Evolutionary conservation across 1,140 invertebrate species (phyloP).

Genomic region (Drosophila cardini): DNA sequence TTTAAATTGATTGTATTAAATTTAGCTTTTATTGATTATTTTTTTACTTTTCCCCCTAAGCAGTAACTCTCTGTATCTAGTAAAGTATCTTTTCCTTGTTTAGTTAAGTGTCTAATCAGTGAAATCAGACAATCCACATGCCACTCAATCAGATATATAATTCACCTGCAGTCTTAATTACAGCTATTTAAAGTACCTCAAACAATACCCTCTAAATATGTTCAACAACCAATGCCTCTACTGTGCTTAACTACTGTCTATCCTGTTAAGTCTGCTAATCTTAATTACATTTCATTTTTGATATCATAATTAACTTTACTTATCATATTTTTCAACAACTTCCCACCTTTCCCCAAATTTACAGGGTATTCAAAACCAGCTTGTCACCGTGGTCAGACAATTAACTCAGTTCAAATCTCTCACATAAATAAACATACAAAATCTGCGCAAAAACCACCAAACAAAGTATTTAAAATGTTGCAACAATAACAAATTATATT

Average conservation of each 20-base stretch:
- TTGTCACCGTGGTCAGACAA: constrained; percentile 33
- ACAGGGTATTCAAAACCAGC: constrained; percentile 1
- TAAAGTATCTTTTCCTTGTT: background rate
- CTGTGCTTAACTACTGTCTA: too few relatives aligned
- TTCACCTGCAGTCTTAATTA: constrained; percentile 44
- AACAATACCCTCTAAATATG: background rate
- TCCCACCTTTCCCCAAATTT: background rate
- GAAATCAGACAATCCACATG: constrained; percentile 28
- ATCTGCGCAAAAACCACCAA: constrained; percentile 28
- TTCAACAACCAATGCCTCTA: too few relatives aligned
- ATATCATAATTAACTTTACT: too few relatives aligned
- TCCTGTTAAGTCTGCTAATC: too few relatives aligned
- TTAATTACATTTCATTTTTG: too few relatives aligned
- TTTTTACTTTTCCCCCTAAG: background rate
- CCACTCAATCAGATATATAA: constrained; percentile 10
- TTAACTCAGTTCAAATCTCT: constrained; percentile 23
- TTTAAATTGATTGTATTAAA: background rate
- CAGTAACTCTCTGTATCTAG: too few relatives aligned
- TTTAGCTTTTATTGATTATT: background rate
- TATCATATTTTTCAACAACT: too few relatives aligned
- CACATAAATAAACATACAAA: constrained; percentile 25
- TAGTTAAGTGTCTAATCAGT: constrained; percentile 20
- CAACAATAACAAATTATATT: constrained; percentile 57
- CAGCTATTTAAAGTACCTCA: background rate
- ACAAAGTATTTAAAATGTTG: constrained; percentile 54